Base-by-base conservation (phyloP, 2,888 invertebrate genomes). In the Stenurella melanura region DNA sequence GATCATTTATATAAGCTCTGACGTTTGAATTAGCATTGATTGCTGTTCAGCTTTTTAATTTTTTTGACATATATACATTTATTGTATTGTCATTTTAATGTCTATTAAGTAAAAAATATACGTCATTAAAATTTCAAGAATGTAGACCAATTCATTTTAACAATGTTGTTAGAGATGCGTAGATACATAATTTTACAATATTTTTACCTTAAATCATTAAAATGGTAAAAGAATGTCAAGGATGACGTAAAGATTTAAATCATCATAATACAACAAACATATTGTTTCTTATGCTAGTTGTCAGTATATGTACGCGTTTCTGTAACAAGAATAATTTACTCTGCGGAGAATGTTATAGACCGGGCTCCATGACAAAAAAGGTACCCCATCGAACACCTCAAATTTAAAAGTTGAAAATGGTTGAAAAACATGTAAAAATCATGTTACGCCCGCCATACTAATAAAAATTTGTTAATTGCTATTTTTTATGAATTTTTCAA, bases 21-120 rank as follows among this genome's bases (percentile, higher is more conserved):
- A 90, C 89, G 88, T 89, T 88, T 89, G 89, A 90, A 90, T 89
- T 89, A 89, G 88, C 88, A 88, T 89, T 89, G 89, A 89, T 89
- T 89, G 88, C 87, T 83, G 85, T 86, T 87, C 85, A 83, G 85
- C 82, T 88, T 86, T 86, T 86, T 84, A 78, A 76, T 83, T 82
- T 81, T 80, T 80, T 81, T 60, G 66, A 73, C 66, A 66, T 66
- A 73, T 34, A 38, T 58, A 58, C 61, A 61, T 61, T 30, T 61
- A 61, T 61, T 34, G 34, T 63, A 63, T 63, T 63, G 61, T 50
- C 34, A 30, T 61, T 61, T 61, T 30, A 61, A 61, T 30, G 61
- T 63, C 30, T 30, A 34, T 30, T 63, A 34, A 30, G 10, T 30
- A n/a, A 26, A 61, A 30, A n/a, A 61, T 61, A 30, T 26, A 26